These are phyloP conservation scores for Caenorhabditis sp. DNA, from an alignment of 2,888 invertebrate genomes.

Conservation along the genomic window DNA sequence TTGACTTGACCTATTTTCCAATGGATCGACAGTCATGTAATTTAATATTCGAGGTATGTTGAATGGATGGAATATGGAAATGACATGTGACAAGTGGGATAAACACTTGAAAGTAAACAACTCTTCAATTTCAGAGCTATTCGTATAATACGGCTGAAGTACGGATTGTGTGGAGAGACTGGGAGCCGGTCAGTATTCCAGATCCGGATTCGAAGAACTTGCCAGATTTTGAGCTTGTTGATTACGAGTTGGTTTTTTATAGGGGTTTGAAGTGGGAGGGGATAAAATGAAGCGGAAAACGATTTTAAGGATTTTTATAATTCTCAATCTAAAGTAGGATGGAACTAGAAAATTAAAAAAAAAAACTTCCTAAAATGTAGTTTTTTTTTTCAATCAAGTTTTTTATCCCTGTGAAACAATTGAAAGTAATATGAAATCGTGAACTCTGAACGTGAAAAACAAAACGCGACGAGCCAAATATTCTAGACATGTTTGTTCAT, in stretches of 20 bases:
- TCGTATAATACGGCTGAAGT: conserved; percentile 71
- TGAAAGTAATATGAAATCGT: no score
- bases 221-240: conserved; percentile 69
- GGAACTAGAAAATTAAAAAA: no score
- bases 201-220: conserved; percentile 67
- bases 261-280: no score
- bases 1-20: conserved; percentile 68
- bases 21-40: conserved; percentile 71
- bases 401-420: no score
- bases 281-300: no score
- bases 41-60: conserved; percentile 66
- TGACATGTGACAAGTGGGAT: conserved; percentile 28
- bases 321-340: no score
- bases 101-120: conserved; percentile 5
- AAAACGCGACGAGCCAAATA: no score
- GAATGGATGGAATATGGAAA: conserved; percentile 6
- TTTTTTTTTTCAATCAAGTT: no score
- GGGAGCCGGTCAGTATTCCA: conserved; percentile 70
- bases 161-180: conserved; percentile 69
- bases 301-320: no score
- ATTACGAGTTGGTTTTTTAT: conserved; percentile 41
- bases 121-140: conserved; percentile 60
- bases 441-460: no score
- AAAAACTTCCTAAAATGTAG: no score
- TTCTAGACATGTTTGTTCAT: no score